Evolutionary conservation across 92 coral and sea anemone species (phyloP).

Genomic region (Virgularia gustaviana): DNA sequence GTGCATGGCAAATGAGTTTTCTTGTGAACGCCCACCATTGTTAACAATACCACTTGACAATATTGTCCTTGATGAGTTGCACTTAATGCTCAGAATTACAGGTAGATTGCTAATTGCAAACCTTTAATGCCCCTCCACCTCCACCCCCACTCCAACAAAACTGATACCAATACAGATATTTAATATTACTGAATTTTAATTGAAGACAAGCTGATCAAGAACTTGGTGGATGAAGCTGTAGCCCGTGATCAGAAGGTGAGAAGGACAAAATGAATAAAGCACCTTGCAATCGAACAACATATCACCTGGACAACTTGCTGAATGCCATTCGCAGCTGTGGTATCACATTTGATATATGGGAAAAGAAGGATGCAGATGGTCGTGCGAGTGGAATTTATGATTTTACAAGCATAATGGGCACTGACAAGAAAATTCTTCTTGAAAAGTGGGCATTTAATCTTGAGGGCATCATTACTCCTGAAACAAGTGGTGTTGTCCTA

Average conservation of each 20-base stretch:
- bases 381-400: conserved; percentile 55
- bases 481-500: conserved; percentile 48
- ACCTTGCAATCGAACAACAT: conserved; percentile 42
- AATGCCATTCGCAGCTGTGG: conserved; percentile 60
- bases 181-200: neutral
- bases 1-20: conserved; percentile 30
- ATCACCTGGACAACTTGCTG: conserved; percentile 43
- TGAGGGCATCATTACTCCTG: conserved; percentile 50
- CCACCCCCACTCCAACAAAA: neutral
- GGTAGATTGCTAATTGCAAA: neutral
- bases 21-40: conserved; percentile 47
- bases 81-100: conserved; percentile 44
- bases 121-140: neutral
- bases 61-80: conserved; percentile 54
- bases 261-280: conserved; percentile 55
- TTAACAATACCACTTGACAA: conserved; percentile 52
- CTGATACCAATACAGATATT: neutral
- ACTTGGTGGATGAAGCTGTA: conserved; percentile 50
- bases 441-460: conserved; percentile 54
- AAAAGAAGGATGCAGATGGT: conserved; percentile 62
- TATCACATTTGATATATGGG: conserved; percentile 60
- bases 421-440: conserved; percentile 54
- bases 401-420: conserved; percentile 61
- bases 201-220: conserved; percentile 52
- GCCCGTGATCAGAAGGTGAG: conserved; percentile 55